These are phyloP conservation scores for Sardinella longiceps DNA, from an alignment of 2,797 vertebrate species.

Conservation along the genomic window DNA sequence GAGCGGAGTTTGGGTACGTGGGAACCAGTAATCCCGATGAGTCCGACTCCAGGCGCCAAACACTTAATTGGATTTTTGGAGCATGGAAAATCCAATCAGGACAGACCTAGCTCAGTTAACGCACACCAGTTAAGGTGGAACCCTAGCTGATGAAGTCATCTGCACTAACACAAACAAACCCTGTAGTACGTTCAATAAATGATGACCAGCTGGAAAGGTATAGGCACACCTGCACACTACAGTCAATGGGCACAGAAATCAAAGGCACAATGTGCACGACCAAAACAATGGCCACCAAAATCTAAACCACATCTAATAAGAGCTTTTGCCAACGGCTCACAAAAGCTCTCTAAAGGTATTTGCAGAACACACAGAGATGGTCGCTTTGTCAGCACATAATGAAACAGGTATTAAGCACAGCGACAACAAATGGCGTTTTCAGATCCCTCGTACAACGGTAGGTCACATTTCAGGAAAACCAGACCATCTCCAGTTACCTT, in stretches of 20 bases:
- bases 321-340: not conserved
- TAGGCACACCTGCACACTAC: not conserved
- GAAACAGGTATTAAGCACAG: not conserved
- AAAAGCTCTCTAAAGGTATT: not conserved
- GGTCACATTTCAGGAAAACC: slow-evolving; percentile 50
- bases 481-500: slow-evolving; percentile 57
- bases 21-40: slow-evolving; percentile 67
- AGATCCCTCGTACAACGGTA: slow-evolving; percentile 23
- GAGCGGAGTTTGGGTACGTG: slow-evolving; percentile 60
- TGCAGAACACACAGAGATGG: not conserved
- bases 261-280: not conserved
- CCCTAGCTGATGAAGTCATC: slow-evolving; percentile 20
- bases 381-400: not conserved
- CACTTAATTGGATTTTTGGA: slow-evolving; percentile 72
- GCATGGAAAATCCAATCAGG: slow-evolving; percentile 72
- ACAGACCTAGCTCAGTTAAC: slow-evolving; percentile 56
- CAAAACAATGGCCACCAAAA: not conserved
- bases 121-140: slow-evolving; percentile 25
- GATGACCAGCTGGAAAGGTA: not conserved
- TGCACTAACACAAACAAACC: slow-evolving; percentile 1
- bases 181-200: not conserved
- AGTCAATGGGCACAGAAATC: not conserved
- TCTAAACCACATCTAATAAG: not conserved
- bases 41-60: slow-evolving; percentile 61
- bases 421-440: slow-evolving; percentile 30